phyloP scores from a whole-genome alignment of 2,113 vertebrate species.

The Gobio gobio region DNA sequence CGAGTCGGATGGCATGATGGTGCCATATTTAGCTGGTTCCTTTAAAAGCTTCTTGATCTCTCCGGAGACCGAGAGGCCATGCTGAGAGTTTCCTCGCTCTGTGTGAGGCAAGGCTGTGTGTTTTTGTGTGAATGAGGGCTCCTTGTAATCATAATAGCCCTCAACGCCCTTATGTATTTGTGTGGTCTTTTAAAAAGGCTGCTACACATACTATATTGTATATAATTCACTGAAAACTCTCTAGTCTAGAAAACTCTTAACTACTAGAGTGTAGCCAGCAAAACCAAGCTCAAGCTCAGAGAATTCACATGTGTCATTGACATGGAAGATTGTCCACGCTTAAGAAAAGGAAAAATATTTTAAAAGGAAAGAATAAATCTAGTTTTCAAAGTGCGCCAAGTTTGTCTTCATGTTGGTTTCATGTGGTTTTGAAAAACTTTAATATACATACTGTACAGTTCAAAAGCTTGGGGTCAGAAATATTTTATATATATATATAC shows the following conservation, averaged over 20 bases:
- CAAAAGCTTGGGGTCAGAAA: neutral
- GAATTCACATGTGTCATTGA: neutral
- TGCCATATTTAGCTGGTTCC: slow-evolving; percentile 68
- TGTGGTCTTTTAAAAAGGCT: slow-evolving; percentile 19
- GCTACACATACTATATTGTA: neutral
- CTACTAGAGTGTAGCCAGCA: neutral
- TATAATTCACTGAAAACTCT: neutral
- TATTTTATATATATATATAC: neutral
- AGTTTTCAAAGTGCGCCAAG: neutral
- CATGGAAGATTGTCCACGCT: neutral
- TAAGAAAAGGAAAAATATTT: no score
- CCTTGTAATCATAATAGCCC: neutral
- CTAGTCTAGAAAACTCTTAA: no score
- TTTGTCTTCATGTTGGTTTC: neutral
- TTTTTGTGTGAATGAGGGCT: slow-evolving; percentile 24
- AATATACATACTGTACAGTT: neutral
- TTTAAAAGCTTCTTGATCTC: slow-evolving; percentile 49
- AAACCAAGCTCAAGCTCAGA: neutral
- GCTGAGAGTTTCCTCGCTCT: slow-evolving; percentile 66
- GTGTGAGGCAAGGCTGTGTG: slow-evolving; percentile 48
- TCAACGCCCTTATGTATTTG: neutral
- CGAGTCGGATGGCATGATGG: slow-evolving; percentile 60
- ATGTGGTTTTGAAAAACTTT: slow-evolving; percentile 3
- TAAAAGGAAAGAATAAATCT: neutral
- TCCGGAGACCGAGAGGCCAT: slow-evolving; percentile 55